Conservation (phyloP, 2,113 vertebrate species). For the Rhadina sibilatrix region DNA sequence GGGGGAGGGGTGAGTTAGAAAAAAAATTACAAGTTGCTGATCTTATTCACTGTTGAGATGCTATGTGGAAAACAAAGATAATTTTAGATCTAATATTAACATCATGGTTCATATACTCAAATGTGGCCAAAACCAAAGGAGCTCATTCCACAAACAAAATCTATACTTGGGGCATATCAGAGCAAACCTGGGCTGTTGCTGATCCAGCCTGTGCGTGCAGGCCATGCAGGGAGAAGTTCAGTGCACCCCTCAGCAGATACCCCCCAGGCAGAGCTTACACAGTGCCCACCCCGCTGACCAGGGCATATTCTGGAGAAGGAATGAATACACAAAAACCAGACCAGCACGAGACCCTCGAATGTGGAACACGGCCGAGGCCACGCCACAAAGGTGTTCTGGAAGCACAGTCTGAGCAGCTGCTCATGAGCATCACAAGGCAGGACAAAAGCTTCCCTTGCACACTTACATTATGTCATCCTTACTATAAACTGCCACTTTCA, state of each 20-base stretch:
- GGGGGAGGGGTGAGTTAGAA: background rate
- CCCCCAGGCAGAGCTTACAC: background rate
- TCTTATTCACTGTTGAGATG: background rate
- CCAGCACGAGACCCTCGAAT: accelerated
- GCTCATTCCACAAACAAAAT: background rate
- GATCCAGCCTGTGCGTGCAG: background rate
- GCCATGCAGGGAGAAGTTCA: background rate
- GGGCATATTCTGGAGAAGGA: background rate
- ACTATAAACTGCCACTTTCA: background rate
- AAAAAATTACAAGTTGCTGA: background rate
- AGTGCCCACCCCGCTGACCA: background rate
- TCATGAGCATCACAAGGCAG: background rate
- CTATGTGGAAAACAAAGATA: background rate
- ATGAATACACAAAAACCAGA: background rate
- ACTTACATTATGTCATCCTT: background rate
- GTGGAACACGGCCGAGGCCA: background rate
- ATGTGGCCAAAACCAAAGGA: background rate
- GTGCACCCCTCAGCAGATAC: background rate
- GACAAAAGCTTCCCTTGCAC: background rate
- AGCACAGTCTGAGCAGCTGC: background rate
- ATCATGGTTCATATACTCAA: background rate
- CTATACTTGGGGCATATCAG: background rate
- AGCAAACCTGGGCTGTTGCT: background rate
- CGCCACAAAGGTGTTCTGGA: background rate
- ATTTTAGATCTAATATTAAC: background rate